These are phyloP conservation scores for Caranx ignobilis DNA, from an alignment of 2,113 vertebrate species.

Conservation along the genomic window DNA sequence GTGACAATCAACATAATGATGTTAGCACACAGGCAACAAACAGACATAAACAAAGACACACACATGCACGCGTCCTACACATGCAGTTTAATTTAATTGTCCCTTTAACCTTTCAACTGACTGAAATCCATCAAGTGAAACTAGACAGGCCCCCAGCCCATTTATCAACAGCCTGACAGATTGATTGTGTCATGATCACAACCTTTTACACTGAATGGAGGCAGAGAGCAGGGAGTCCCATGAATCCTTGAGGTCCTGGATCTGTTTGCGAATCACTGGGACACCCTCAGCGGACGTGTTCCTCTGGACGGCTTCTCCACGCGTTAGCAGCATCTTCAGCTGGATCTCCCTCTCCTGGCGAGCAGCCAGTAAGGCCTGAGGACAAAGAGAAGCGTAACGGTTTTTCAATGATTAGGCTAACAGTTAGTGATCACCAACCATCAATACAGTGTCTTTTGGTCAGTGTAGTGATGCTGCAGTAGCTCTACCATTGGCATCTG, in stretches of 20 bases:
- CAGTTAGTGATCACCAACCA: neutral
- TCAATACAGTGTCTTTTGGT: too few species aligned
- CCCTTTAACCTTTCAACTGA: conserved; percentile 50
- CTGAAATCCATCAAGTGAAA: conserved; percentile 57
- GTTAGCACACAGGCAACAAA: conserved; percentile 15
- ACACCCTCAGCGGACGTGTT: conserved; percentile 93
- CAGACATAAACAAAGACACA: neutral
- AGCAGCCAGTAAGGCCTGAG: conserved; percentile 88
- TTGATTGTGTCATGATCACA: conserved; percentile 36
- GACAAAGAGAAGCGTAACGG: conserved; percentile 11
- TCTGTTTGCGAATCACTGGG: conserved; percentile 89
- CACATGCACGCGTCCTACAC: neutral
- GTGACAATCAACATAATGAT: conserved; percentile 47
- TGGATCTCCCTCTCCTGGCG: conserved; percentile 97
- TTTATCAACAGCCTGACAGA: conserved; percentile 38
- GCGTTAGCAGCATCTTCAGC: conserved; percentile 92
- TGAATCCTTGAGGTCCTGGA: conserved; percentile 92
- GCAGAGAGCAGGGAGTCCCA: conserved; percentile 92
- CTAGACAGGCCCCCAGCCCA: conserved; percentile 33
- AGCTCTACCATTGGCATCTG: neutral
- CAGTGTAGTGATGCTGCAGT: neutral
- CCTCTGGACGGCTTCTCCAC: conserved; percentile 94
- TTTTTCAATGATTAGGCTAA: neutral
- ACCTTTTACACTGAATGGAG: conserved; percentile 97
- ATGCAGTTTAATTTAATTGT: conserved; percentile 26